These are phyloP conservation scores for Rhagophthalmus giganteus DNA, from an alignment of 2,888 invertebrate genomes.

Conservation along the genomic window DNA sequence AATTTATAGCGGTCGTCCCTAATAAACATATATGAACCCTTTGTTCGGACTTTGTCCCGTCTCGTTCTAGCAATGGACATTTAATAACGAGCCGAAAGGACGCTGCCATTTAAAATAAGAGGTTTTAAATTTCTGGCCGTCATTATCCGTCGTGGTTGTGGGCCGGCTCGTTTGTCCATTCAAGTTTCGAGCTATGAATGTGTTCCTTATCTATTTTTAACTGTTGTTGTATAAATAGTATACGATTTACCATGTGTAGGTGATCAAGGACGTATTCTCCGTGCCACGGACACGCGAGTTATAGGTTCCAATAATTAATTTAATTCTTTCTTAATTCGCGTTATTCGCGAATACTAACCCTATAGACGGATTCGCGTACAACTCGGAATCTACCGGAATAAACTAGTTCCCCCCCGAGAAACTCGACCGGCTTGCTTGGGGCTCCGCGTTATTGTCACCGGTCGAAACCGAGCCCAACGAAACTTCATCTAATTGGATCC, in stretches of 20 bases:
- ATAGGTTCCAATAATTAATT: too few relatives aligned
- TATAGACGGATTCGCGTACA: conserved; percentile 21
- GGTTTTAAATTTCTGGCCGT: conserved; percentile 43
- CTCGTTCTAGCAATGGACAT: conserved; percentile 43
- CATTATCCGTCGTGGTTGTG: conserved; percentile 37
- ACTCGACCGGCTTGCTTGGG: conserved; percentile 33
- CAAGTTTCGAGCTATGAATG: conserved; percentile 41
- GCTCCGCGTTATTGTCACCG: conserved; percentile 49
- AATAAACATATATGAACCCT: conserved; percentile 57
- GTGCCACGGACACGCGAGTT: background rate
- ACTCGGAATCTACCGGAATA: conserved; percentile 29
- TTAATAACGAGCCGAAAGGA: conserved; percentile 50
- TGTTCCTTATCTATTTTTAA: conserved; percentile 43
- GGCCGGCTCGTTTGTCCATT: conserved; percentile 38
- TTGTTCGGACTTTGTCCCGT: conserved; percentile 46
- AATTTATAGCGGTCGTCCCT: conserved; percentile 54
- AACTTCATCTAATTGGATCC: conserved; percentile 53
- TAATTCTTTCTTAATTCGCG: too few relatives aligned
- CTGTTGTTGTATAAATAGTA: conserved; percentile 46
- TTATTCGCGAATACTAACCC: too few relatives aligned
- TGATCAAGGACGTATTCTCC: conserved; percentile 15
- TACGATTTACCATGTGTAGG: conserved; percentile 28
- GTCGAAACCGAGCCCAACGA: conserved; percentile 46
- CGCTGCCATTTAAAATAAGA: conserved; percentile 40
- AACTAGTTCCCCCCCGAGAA: conserved; percentile 38